Base-by-base conservation (phyloP, 2,797 vertebrate genomes). In the Ceyx erithaca region DNA sequence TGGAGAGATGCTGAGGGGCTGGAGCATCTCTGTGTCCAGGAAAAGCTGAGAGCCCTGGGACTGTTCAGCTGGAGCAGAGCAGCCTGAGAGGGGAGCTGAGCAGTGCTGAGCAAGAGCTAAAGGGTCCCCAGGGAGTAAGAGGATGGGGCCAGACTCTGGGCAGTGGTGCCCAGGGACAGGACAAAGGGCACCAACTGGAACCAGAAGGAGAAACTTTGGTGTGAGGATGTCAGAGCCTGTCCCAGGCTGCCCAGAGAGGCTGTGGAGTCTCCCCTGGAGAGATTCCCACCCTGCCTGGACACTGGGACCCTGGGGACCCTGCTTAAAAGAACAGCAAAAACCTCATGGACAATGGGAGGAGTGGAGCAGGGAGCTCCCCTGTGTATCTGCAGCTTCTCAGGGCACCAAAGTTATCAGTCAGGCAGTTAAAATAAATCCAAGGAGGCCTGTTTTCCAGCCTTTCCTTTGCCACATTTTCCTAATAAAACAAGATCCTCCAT, bases 401-500 rank as follows among this genome's bases (percentile, higher is more conserved):
- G 26, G 30, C 46, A 20, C 63, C 26, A 35, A 77, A 85, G 9
- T 55, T 54, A 61, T 26, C 12, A 35, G 35, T 21, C 12, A 83
- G 51, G 9, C 6, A 1, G 61, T 62, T 66, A 51, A 87, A 92
- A 68, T 64, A 77, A 82, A 37, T 40, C 8, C n/a, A 40, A 35
- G n/a, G 48, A 78, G 26, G 11, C 6, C 14, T 43, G 48, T 14
- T 73, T 84, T 86, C 23, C 13, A 3, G 58, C 1, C 0, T 5
- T 58, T 26, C 4, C 9, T 80, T 78, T 88, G 55, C 17, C n/a
- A 20, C 3, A 0, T 5, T 77, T 23, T 90, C n/a, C 20, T 35
- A 72, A 28, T 16, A 30, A 59, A 84, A 55, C 14, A 21, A 15
- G 62, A 14, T n/a, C 64, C 7, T 45, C 0, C 0, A 0, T 77